Base-by-base conservation (phyloP, 2,888 invertebrate genomes). In the Eristalis intricaria region DNA sequence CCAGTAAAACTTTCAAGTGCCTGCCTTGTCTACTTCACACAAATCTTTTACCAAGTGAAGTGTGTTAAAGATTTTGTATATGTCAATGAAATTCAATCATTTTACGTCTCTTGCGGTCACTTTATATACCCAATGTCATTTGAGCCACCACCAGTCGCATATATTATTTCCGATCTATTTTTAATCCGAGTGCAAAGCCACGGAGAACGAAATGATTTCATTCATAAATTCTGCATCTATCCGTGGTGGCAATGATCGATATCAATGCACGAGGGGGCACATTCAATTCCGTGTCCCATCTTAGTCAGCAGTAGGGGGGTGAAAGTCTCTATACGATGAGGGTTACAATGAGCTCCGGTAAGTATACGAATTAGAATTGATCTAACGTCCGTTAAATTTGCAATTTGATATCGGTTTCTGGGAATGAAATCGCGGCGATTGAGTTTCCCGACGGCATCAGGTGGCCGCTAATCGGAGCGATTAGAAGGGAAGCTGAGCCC, bases 91-190 rank as follows among this genome's bases (percentile, higher is more conserved):
- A 86, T 79, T 82, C 61, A 75, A 86, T 86, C 65, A 82, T 77
- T 82, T 82, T 82, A 66, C 65, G 82, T 86, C 82, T 82, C 70
- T 82, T 86, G 86, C 66, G 86, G 86, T 86, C 78, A 56, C 43
- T 64, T 29, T 35, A 23, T 50, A 78, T 68, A 50, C 19, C 60
- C n/a, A 23, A 64, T 64, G 86, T 79, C 43, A 82, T 86, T 78
- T 77, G 86, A 86, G 82, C 78, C 66, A 75, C 70, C 23, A 60
- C 23, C 60, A 66, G 43, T 70, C 40, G 32, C 19, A 19, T 38
- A 58, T 75, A 82, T 78, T 86, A 82, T 70, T 75, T 82, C 56
- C 78, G 43, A 75, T 79, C 82, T 86, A 82, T 82, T 86, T 82
- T 77, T 65, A 74, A 56, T 38, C 63, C 10, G 56, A 56, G 35